A percentile compares a stretch with the other conserved stretches of the same genome.
phyloP scores from a whole-genome alignment of 2,797 vertebrate genomes.

The Pseudocheirus occidentalis region DNA sequence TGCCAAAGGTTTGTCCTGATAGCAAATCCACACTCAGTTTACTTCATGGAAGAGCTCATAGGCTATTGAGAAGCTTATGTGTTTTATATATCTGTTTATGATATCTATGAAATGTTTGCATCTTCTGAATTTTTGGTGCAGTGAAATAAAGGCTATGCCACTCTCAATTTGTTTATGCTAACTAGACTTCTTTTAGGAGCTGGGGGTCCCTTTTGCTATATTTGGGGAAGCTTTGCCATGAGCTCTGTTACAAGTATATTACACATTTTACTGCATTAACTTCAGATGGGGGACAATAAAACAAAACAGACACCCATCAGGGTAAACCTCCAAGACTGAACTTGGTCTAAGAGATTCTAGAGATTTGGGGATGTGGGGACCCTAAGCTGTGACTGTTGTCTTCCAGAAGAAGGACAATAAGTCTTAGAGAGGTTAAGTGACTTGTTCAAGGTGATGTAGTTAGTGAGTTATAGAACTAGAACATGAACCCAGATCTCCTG shows the following conservation, averaged over 20 bases:
- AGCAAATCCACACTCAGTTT: background rate
- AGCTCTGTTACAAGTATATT: background rate
- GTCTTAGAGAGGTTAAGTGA: background rate
- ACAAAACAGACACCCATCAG: background rate
- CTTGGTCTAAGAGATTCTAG: no score
- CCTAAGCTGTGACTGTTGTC: background rate
- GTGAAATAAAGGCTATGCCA: background rate
- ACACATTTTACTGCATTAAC: background rate
- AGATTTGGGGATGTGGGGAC: background rate
- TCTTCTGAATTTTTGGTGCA: background rate
- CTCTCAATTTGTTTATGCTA: background rate
- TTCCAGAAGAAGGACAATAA: background rate
- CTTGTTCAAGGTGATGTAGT: background rate
- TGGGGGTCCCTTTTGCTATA: background rate
- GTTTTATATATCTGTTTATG: background rate
- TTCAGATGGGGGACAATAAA: background rate
- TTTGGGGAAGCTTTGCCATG: background rate
- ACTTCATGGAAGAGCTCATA: background rate
- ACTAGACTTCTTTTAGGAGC: background rate
- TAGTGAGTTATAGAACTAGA: background rate
- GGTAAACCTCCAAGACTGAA: background rate
- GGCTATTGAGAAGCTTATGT: background rate
- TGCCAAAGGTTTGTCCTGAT: background rate
- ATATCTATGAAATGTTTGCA: background rate
- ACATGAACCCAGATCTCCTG: background rate